These are phyloP conservation scores for Troides aeacus DNA, from an alignment of 2,888 invertebrate species.

Conservation along the genomic window DNA sequence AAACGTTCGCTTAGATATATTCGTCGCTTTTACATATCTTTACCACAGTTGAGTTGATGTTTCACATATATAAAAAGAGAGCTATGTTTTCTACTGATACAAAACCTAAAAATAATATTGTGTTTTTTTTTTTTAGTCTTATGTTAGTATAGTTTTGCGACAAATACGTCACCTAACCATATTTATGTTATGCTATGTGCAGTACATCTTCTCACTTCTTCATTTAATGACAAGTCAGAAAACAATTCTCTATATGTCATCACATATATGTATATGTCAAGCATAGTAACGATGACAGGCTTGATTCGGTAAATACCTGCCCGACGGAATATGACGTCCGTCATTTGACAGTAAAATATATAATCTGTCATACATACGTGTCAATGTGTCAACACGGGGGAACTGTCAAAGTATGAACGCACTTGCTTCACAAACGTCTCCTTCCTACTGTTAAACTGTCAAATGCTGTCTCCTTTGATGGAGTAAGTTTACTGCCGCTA, in stretches of 20 bases:
- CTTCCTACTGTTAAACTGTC: background rate
- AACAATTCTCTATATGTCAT: constrained; percentile 4
- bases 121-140: too few relatives aligned
- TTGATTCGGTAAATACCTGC: constrained; percentile 7
- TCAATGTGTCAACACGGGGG: background rate
- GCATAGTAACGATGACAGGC: background rate
- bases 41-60: too few relatives aligned
- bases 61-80: too few relatives aligned
- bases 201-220: background rate
- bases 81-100: too few relatives aligned
- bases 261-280: background rate
- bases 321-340: background rate
- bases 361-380: constrained; percentile 2
- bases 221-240: background rate
- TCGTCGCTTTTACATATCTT: too few relatives aligned
- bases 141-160: too few relatives aligned
- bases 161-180: too few relatives aligned
- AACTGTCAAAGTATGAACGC: background rate
- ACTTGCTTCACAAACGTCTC: background rate
- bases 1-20: too few relatives aligned
- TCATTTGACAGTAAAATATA: constrained; percentile 7
- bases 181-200: background rate
- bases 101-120: too few relatives aligned
- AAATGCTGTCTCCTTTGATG: too few relatives aligned
- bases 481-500: too few relatives aligned